Conservation (phyloP, 2,797 vertebrate species). For the Mycteria americana region DNA sequence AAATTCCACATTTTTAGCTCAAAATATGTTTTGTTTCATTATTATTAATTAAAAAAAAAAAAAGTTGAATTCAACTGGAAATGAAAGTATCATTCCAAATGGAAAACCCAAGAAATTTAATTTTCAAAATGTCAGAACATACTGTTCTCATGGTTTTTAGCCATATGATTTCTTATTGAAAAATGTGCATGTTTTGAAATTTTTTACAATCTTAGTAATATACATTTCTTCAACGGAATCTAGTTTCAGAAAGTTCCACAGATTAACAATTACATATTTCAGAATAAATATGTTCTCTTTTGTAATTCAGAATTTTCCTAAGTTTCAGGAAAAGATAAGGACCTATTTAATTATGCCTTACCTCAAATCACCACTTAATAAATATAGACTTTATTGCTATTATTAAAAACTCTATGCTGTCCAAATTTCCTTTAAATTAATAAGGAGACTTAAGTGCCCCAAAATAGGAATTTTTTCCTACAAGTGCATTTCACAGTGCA, state of each 20-base stretch:
- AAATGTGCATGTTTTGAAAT: not conserved
- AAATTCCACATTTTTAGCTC: not conserved
- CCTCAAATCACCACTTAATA: not conserved
- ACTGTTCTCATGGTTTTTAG: not conserved
- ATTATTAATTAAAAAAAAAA: not conserved
- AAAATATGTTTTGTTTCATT: not conserved
- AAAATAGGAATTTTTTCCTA: not conserved
- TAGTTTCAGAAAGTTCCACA: not conserved
- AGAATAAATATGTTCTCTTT: not conserved
- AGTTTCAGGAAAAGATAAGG: not conserved
- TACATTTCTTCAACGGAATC: not conserved
- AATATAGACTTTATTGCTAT: not conserved
- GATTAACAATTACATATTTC: not conserved
- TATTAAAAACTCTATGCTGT: not conserved
- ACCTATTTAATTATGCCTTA: not conserved
- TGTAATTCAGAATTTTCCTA: not conserved
- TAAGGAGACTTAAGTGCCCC: not conserved
- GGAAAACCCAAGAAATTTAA: not conserved
- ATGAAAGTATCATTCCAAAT: not conserved
- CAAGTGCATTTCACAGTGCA: not conserved
- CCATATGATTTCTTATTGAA: not conserved
- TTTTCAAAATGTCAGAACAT: not conserved
- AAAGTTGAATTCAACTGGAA: not conserved
- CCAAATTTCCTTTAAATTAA: not conserved
- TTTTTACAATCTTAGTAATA: not conserved